These are phyloP conservation scores for Plectropomus leopardus DNA, from an alignment of 2,113 vertebrate species.

Conservation along the genomic window DNA sequence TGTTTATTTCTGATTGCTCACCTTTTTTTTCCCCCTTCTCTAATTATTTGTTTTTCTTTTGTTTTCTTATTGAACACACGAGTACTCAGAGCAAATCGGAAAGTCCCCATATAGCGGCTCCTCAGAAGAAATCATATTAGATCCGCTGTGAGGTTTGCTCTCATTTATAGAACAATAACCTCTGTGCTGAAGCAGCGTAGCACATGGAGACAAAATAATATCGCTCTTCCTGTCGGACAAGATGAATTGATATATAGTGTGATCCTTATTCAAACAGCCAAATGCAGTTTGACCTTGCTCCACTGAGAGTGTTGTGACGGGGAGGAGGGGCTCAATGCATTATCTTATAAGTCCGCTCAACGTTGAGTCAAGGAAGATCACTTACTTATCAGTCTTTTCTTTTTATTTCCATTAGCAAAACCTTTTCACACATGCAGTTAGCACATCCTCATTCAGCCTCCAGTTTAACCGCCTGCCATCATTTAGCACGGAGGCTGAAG, in stretches of 20 bases:
- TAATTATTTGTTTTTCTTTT: background rate
- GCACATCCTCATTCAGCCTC: background rate
- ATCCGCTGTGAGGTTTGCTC: background rate
- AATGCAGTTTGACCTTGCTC: constrained; percentile 10
- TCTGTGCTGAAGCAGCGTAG: constrained; percentile 1
- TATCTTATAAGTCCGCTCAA: background rate
- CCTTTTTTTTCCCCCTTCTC: background rate
- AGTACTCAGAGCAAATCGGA: background rate
- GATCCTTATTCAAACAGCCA: constrained; percentile 7
- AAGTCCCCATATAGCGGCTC: constrained; percentile 1
- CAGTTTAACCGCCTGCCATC: background rate
- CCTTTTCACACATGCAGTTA: background rate
- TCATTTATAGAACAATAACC: background rate
- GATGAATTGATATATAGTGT: background rate
- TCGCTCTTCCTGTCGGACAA: background rate
- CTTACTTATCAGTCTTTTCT: background rate
- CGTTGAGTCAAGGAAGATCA: background rate
- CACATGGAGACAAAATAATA: background rate
- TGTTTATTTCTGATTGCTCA: background rate
- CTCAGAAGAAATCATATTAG: background rate
- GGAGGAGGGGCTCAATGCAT: background rate
- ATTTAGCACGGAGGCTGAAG: background rate
- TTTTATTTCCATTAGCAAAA: constrained; percentile 4
- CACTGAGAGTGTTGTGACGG: background rate
- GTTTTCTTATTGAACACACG: background rate